Base-by-base conservation (phyloP, 2,797 vertebrate species). In the Amblyopsis hoosieri region DNA sequence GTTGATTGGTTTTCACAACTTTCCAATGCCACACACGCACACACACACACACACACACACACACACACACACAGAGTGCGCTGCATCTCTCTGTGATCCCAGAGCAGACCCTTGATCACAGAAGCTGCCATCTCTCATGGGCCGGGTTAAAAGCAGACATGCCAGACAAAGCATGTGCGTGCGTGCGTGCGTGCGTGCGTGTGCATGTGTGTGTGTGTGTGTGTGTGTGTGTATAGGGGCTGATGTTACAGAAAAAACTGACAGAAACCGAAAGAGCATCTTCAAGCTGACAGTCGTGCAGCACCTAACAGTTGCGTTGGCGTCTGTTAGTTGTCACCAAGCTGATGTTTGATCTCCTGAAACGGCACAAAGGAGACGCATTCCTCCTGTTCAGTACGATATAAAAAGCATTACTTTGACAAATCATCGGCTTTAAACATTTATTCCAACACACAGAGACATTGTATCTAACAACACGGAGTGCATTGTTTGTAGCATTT, bases 91-190 rank as follows among this genome's bases (percentile, higher is more conserved):
- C 85, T 74, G 55, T 64, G 69, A 81, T 68, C 70, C 57, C 45
- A 23, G 13, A 0, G 62, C 69, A 77, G 72, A 80, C 74, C 81
- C 84, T 65, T 82, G 87, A 90, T 87, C 88, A 80, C 80, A 85
- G 77, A 79, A 75, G 69, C 73, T 72, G 85, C 75, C 66, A 47
- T 46, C 71, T 82, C 80, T 79, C 67, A n/a, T 56, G 66, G 78
- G 76, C 4, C 53, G 66, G 74, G 79, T 76, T 83, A 76, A 81
- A 57, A 80, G 72, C 63, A 72, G 76, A 78, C 70, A 63, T 64
- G 81, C 62, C 74, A 80, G 73, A 64, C 52, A 52, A 58, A 56
- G 33, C 13, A 14, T 58, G 33, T 54, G 42, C 17, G 14, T 12
- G n/a, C 5, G 52, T 12, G 42, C 23, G 23, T 12, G 19, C 23